phyloP scores from a whole-genome alignment of 2,113 vertebrate genomes.

The Hydrochoerus hydrochaeris region DNA sequence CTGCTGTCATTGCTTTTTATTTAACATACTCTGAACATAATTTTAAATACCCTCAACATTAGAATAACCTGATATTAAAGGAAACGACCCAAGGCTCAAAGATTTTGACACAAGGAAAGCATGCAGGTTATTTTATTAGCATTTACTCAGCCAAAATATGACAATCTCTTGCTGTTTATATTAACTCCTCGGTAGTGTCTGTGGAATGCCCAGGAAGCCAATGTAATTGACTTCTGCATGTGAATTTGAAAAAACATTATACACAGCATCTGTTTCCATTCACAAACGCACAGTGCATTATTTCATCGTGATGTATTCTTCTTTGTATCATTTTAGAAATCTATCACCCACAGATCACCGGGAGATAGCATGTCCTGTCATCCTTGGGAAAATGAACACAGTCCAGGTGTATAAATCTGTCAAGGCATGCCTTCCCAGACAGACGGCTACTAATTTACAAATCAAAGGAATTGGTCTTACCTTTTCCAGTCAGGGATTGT shows the following conservation, averaged over 20 bases:
- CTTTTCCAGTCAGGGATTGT: slow-evolving; percentile 52
- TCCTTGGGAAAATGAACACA: slow-evolving; percentile 51
- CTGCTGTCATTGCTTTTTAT: neutral
- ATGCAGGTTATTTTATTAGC: slow-evolving; percentile 1
- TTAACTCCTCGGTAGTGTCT: slow-evolving; percentile 38
- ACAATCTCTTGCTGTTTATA: neutral
- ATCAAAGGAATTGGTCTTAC: slow-evolving; percentile 60
- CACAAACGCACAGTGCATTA: neutral
- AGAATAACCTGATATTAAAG: neutral
- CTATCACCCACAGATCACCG: slow-evolving; percentile 70
- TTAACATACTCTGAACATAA: neutral
- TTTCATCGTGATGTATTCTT: slow-evolving; percentile 75
- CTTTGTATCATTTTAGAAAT: slow-evolving; percentile 67
- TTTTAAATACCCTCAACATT: neutral
- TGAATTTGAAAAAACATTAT: neutral
- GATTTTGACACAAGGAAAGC: neutral
- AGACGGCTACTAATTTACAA: slow-evolving; percentile 46
- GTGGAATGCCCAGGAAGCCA: neutral
- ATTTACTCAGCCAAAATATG: neutral
- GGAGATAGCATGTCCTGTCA: slow-evolving; percentile 51
- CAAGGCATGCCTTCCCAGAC: neutral
- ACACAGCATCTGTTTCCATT: slow-evolving; percentile 71
- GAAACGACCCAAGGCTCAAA: neutral
- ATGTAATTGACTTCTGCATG: neutral
- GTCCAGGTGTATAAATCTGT: slow-evolving; percentile 49